Base-by-base conservation (phyloP, 2,797 vertebrate genomes). In the Cuniculus paca region DNA sequence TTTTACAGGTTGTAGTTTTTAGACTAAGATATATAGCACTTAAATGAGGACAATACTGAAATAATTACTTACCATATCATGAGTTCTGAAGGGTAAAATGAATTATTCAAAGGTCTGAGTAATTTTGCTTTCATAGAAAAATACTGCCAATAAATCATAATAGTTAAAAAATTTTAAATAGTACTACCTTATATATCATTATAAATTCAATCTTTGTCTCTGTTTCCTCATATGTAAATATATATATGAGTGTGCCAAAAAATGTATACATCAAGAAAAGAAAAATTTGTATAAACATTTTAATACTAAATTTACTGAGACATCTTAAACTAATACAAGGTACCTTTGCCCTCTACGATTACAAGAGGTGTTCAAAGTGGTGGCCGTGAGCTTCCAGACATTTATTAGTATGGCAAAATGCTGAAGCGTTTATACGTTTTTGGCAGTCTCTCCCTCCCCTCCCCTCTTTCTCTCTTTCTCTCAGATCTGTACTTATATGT, bases 101-200 rank as follows among this genome's bases (percentile, higher is more conserved):
- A 85, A 88, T 95, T 83, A 82, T 84, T 84, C 70, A 91, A 93
- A 95, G 20, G 26, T 26, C 3, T 56, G 72, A 70, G 34, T 56
- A 36, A 17, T 54, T 80, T 88, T 81, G 56, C 81, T 88, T 90
- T 91, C 77, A 45, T 84, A 56, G 63, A 54, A 61, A 60, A 12
- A 68, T 68, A 31, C n/a, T 88, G 56, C 50, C 24, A 77, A 58
- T 84, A 74, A 91, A 74, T 63, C 82, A 80, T 16, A 74, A 28
- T 39, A 88, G 78, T 80, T 31, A 56, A 36, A 79, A 83, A 48
- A 36, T 28, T 84, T 83, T 34, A 50, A 95, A 78, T 1, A 87
- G 61, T n/a, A 36, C 39, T 82, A 48, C 16, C 16, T 89, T 94
- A 9, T 8, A 22, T 58, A 54, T 45, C 39, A 34, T 82, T 58